These are phyloP conservation scores for Acrocephalus arundinaceus DNA, from an alignment of 2,113 vertebrate species.

Conservation along the genomic window DNA sequence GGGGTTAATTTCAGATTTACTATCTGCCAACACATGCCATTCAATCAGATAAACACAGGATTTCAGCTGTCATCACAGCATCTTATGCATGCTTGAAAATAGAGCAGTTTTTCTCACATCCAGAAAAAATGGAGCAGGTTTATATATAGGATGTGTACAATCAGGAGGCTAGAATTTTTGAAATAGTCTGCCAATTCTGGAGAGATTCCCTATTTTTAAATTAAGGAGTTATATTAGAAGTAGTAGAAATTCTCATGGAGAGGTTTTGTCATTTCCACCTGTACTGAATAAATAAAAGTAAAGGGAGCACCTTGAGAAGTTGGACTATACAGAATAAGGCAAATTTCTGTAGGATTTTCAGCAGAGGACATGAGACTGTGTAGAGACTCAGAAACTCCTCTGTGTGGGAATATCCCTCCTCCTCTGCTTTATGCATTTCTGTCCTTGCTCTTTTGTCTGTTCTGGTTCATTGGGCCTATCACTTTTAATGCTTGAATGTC, in stretches of 20 bases:
- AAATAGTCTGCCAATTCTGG: conserved; percentile 20
- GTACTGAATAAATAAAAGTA: not conserved
- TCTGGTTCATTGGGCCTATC: not conserved
- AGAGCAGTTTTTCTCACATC: conserved; percentile 54
- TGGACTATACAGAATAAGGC: not conserved
- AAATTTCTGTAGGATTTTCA: not conserved
- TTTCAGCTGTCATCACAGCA: conserved; percentile 67
- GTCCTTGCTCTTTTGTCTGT: not conserved
- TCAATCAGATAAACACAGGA: conserved; percentile 67
- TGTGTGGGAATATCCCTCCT: not conserved
- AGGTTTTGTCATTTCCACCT: not conserved
- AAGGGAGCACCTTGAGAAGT: not conserved
- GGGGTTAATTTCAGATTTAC: conserved; percentile 69
- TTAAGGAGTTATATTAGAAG: not conserved
- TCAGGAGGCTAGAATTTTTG: conserved; percentile 13
- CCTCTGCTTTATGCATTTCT: not conserved
- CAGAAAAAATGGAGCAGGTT: conserved; percentile 34
- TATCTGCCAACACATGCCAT: conserved; percentile 70
- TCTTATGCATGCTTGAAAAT: conserved; percentile 64
- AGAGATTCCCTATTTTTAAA: conserved; percentile 49
- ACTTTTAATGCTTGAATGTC: not conserved
- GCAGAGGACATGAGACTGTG: not conserved
- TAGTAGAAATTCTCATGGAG: not conserved
- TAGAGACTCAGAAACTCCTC: not conserved
- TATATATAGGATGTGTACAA: conserved; percentile 39